Base-by-base conservation (phyloP, 92 coral and sea anemone genomes). In the Porites rus region DNA sequence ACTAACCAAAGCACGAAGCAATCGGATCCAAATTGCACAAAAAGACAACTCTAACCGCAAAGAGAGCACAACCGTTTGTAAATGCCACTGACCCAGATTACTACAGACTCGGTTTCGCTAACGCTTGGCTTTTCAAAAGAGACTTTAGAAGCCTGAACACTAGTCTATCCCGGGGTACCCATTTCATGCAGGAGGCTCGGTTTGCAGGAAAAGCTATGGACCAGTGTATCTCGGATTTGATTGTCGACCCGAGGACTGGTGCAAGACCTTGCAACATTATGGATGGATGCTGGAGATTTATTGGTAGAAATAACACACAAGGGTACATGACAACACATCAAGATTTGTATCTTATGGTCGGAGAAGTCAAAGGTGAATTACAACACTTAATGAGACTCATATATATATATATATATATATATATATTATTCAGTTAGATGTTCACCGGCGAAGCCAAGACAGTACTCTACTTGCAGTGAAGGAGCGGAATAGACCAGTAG, bases 301-400 rank as follows among this genome's bases (percentile, higher is more conserved):
- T 79, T 31, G 46, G 43, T 25, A 67, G 72, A 19, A 50, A 64
- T 46, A 67, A 67, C 43, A 64, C 73, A 51, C 64, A 17, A 17
- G 73, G 83, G 10, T 79, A 79, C 59, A 67, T 63, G 73, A 64
- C 73, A n/a, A 79, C 83, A 0, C 83, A 79, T 53, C 83, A 79
- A 79, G 83, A 62, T 52, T 20, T 79, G 54, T 79, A 79, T 20
- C 65, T 79, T 12, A 79, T 79, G 83, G 50, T 79, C 43, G 83
- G 59, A 10, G 73, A 79, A 6, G 59, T 79, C 56, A 64, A 64
- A 63, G 83, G 83, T 79, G 64, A 66, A 12, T 54, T 54, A 54
- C 11, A 54, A 1, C 2, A 53, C 12, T 8, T 1, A 54, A 12
- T 2, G 9, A 54, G 9, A 54, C 59, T 54, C 31, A 25, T 25